Evolutionary conservation across 2,113 vertebrate genomes (phyloP), one percentile per base, ranked within the genome.

Genomic region (Myiozetetes cayanensis): DNA sequence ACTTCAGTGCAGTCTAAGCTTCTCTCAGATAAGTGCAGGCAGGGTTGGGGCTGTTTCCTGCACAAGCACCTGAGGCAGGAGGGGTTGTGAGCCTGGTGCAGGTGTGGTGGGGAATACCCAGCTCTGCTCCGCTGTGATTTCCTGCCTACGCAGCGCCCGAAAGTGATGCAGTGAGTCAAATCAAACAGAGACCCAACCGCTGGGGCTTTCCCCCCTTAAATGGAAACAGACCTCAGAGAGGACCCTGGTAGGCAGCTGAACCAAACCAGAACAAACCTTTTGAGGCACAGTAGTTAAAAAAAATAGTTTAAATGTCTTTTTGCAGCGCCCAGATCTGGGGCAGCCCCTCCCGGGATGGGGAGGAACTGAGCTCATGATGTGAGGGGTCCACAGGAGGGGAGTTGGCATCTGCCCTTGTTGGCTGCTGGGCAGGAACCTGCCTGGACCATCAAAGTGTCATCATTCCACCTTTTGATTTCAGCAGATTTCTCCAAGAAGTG

Each of bases 331-430:
- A 33, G 35, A 33, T 14, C 7, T 22, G 50, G 47, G n/a, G 47
- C 47, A 43, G 49, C 14, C 33, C 46, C 17, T 52, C 12, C 56
- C 35, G 0, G 4, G 81, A 35, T n/a, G 21, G 21, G 70, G 31
- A 53, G 8, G 15, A 4, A 2, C 23, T 15, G 18, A 77, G 52
- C 31, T 67, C 1, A 0, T 16, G 62, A 8, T 5, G 9, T 0
- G 8, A 0, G 3, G 14, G 21, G 19, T 30, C 25, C 19, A 13
- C 56, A 30, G 21, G 37, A 84, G 11, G 23, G 62, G 22, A 62
- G 16, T 6, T 89, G 83, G n/a, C 35, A 58, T 70, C 55, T 92
- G 35, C 67, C 11, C 22, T 85, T 68, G 43, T 55, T 72, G 70
- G 35, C 74, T 61, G 43, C 49, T 39, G 53, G 41, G 62, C 53